Conservation (phyloP, 2,888 invertebrate genomes). For the Temnothorax unifasciatus region DNA sequence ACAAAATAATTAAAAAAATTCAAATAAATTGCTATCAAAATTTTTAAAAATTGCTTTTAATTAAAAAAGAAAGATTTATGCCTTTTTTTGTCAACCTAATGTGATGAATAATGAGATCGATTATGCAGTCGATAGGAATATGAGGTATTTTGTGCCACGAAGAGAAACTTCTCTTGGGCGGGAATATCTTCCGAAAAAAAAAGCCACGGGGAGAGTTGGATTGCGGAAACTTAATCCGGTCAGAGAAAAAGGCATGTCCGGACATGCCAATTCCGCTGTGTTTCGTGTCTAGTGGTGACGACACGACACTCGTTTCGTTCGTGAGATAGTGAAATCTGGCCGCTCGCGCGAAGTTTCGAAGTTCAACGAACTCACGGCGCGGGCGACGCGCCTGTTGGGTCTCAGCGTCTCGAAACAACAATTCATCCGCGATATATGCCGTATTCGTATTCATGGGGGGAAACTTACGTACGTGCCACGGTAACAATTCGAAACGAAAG, state of each 20-base stretch:
- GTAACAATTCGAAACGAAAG: constrained; percentile 70
- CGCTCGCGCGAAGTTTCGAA: constrained; percentile 65
- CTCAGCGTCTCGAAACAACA: constrained; percentile 27
- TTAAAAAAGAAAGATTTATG: not conserved
- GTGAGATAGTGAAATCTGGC: constrained; percentile 62
- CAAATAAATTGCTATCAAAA: not conserved
- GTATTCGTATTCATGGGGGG: constrained; percentile 59
- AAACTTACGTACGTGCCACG: constrained; percentile 50
- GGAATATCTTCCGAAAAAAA: not conserved
- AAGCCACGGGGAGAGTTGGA: not conserved
- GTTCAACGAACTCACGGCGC: constrained; percentile 62
- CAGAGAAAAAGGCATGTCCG: constrained; percentile 27
- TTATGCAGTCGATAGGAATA: not conserved
- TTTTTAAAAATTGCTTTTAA: not conserved
- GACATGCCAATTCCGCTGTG: constrained; percentile 23
- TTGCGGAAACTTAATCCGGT: not conserved
- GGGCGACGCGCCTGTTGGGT: constrained; percentile 29
- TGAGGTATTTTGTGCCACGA: not conserved
- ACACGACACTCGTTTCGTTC: constrained; percentile 43
- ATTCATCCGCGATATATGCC: constrained; percentile 30
- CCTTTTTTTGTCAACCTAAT: not conserved
- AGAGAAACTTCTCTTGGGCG: constrained; percentile 16
- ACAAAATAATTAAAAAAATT: not conserved
- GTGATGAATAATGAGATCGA: not conserved
- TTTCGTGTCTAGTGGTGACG: constrained; percentile 40